Base-by-base conservation (phyloP, 30 jellyfish, hydroid and myxozoan genomes). In the Pelagia noctiluca region DNA sequence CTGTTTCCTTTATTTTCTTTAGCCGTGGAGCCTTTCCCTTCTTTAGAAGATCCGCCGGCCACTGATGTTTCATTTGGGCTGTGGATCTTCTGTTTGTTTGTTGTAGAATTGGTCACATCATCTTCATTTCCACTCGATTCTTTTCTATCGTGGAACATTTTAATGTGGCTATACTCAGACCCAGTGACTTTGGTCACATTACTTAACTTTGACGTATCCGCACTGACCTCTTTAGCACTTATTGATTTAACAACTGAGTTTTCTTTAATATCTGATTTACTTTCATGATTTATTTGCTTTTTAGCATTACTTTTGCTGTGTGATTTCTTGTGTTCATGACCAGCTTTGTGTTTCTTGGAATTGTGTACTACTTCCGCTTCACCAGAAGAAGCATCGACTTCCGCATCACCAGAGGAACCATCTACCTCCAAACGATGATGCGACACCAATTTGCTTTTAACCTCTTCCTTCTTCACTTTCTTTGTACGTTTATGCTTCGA, bases 101-200 rank as follows among this genome's bases (percentile, higher is more conserved):
- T n/a, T n/a, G n/a, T n/a, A n/a, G n/a, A n/a, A n/a, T n/a, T n/a
- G n/a, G n/a, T n/a, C n/a, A n/a, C n/a, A n/a, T n/a, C 2, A 2
- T 25, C 50, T 37, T 68, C 86, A 50, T 67, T 87, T 24, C 87
- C 88, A 23, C 91, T 66, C 22, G 88, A 47, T 57, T 60, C 91
- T 63, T 89, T 89, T 3, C 88, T 68, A 64, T 76, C 92, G 16
- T 52, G 16, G 21, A 52, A 52, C 68, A 52, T 52, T 8, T 30
- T 52, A 2, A 2, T 30, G 21, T 52, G 68, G 26, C 68, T 19
- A 19, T 52, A 52, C 16, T n/a, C n/a, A n/a, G n/a, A n/a, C n/a
- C n/a, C n/a, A 48, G 13, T 48, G 62, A 48, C 62, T 11, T 11
- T 48, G n/a, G 62, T n/a, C 13, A 13, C 62, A 48, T 48, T 48